These are phyloP conservation scores for Ophonus ardosiacus DNA, from an alignment of 2,888 invertebrate genomes.

Conservation along the genomic window DNA sequence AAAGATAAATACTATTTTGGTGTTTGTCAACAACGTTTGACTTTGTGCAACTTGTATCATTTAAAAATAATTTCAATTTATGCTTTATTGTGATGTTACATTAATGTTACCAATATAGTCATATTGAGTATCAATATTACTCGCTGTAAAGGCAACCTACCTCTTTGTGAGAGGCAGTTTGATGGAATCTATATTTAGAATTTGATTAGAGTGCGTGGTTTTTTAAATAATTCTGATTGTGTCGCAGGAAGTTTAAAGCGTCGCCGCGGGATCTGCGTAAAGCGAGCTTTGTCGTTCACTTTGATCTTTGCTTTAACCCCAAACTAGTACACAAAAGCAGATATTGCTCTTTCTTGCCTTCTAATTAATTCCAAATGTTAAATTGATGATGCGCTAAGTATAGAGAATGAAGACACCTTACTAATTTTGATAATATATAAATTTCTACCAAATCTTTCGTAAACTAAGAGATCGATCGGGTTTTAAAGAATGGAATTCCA, in stretches of 20 bases:
- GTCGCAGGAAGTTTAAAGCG: not conserved
- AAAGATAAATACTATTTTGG: no score
- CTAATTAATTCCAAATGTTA: conserved; percentile 59
- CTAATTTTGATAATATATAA: not conserved
- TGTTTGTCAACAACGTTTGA: no score
- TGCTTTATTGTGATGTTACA: no score
- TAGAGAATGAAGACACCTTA: not conserved
- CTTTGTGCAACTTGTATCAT: no score
- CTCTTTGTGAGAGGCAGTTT: no score
- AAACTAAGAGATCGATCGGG: not conserved
- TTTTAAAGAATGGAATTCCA: no score
- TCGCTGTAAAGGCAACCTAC: no score
- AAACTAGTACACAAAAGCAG: conserved; percentile 59
- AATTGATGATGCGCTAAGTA: conserved; percentile 47
- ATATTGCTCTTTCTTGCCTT: conserved; percentile 59
- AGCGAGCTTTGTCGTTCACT: conserved; percentile 7
- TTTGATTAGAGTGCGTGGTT: conserved; percentile 19
- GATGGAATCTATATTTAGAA: conserved; percentile 23
- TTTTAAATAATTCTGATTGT: conserved; percentile 47
- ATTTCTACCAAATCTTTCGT: not conserved
- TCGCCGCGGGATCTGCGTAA: not conserved
- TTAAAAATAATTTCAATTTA: no score
- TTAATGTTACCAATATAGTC: no score
- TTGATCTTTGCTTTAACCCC: conserved; percentile 53
- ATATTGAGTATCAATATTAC: no score